A percentile compares a stretch with the other conserved stretches of the same genome.
Conservation (phyloP, 1,140 invertebrate species). For the Drosophila kepulauana region DNA sequence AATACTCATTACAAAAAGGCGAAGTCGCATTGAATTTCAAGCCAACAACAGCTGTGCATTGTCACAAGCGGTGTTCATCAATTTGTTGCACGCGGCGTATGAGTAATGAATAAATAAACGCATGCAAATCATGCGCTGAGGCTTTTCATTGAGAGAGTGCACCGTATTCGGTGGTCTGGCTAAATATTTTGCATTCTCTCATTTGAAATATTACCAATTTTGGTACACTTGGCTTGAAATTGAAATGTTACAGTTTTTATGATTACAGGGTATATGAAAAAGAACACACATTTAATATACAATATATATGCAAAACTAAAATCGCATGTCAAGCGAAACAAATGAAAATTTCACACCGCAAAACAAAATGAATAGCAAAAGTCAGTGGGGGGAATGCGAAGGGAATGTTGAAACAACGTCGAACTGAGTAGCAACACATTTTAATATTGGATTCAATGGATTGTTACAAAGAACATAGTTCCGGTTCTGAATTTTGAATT, state of each 20-base stretch:
- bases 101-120: slow-evolving; percentile 66
- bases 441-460: too few relatives aligned
- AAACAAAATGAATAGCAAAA: neutral
- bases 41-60: slow-evolving; percentile 45
- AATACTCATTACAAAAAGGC: too few relatives aligned
- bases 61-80: slow-evolving; percentile 57
- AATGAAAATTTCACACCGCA: slow-evolving; percentile 5
- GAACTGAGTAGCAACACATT: too few relatives aligned
- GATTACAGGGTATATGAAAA: neutral
- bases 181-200: neutral
- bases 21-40: too few relatives aligned
- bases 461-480: too few relatives aligned
- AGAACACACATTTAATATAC: neutral
- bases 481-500: too few relatives aligned
- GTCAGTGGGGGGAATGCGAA: neutral
- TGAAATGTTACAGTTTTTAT: neutral
- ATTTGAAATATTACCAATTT: neutral
- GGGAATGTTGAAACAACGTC: neutral
- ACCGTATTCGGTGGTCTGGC: neutral
- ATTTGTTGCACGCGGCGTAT: slow-evolving; percentile 53
- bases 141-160: neutral
- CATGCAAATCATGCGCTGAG: neutral
- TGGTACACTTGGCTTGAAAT: neutral
- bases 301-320: neutral
- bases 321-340: slow-evolving; percentile 2